A percentile compares a stretch with the other conserved stretches of the same genome.
Evolutionary conservation across 2,113 vertebrate species (phyloP).

Genomic region (Podiceps cristatus): DNA sequence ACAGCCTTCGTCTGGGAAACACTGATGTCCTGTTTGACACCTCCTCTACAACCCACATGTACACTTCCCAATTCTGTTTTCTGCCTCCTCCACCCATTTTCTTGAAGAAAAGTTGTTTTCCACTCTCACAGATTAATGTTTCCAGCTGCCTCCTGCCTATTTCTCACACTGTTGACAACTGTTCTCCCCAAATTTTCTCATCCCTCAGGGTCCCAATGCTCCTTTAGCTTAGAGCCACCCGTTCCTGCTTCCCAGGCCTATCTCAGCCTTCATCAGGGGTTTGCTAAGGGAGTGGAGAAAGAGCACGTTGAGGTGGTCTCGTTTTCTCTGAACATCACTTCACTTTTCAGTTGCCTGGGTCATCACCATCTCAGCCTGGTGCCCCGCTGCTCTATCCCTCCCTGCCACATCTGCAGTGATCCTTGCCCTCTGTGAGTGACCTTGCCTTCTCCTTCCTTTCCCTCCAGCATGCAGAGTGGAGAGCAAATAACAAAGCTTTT

Average conservation of each 20-base stretch:
- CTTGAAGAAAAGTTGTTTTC: background rate
- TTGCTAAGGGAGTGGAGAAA: background rate
- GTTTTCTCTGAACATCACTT: background rate
- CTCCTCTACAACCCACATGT: fast-evolving
- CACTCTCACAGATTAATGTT: background rate
- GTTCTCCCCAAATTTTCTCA: background rate
- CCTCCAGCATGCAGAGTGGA: background rate
- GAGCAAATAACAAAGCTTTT: background rate
- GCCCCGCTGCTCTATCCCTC: background rate
- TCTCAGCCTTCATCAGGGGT: background rate
- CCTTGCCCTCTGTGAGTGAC: background rate
- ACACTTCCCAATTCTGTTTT: background rate
- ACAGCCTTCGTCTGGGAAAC: background rate
- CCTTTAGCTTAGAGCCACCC: background rate
- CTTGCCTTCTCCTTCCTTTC: background rate
- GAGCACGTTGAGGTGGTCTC: background rate
- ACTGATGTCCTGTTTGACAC: background rate
- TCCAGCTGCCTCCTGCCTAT: background rate
- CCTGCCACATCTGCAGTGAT: background rate
- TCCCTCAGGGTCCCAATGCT: background rate
- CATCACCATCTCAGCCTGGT: background rate
- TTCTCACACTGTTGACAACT: background rate
- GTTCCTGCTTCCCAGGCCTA: background rate
- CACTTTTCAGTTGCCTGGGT: background rate
- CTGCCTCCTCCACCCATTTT: background rate